A percentile compares a stretch with the other conserved stretches of the same genome.
Evolutionary conservation across 30 jellyfish, hydroid and myxozoan genomes (phyloP).

Genomic region (Cassiopea andromeda): DNA sequence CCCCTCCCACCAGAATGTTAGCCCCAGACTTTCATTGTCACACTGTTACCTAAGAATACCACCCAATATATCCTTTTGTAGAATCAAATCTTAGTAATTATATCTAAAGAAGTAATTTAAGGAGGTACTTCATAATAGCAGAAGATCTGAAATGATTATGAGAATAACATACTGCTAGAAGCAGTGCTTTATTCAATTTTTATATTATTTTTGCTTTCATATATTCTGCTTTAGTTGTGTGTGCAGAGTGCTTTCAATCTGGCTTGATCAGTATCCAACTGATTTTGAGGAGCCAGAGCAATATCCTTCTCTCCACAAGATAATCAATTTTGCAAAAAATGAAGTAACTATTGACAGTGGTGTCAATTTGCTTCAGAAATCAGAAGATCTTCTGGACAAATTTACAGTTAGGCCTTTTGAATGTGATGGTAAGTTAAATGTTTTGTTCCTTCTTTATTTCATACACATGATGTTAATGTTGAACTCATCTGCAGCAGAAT

Average conservation of each 20-base stretch:
- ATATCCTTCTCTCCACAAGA: constrained; percentile 65
- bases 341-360: constrained; percentile 23
- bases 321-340: constrained; percentile 55
- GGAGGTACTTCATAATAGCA: too few relatives aligned
- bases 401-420: constrained; percentile 86
- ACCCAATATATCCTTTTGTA: too few relatives aligned
- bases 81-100: too few relatives aligned
- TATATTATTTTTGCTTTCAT: not conserved
- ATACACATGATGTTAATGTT: too few relatives aligned
- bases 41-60: too few relatives aligned
- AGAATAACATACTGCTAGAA: too few relatives aligned
- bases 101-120: too few relatives aligned
- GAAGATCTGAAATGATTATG: too few relatives aligned
- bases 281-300: constrained; percentile 91
- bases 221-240: constrained; percentile 56
- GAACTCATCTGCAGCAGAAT: too few relatives aligned
- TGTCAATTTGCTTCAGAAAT: constrained; percentile 27
- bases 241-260: constrained; percentile 71
- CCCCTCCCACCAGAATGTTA: too few relatives aligned
- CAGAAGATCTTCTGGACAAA: constrained; percentile 55
- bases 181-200: not conserved
- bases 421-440: constrained; percentile 58
- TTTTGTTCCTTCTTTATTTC: too few relatives aligned
- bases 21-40: too few relatives aligned
- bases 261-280: constrained; percentile 90